Conservation (phyloP, 2,113 vertebrate genomes). For the Struthio camelus region DNA sequence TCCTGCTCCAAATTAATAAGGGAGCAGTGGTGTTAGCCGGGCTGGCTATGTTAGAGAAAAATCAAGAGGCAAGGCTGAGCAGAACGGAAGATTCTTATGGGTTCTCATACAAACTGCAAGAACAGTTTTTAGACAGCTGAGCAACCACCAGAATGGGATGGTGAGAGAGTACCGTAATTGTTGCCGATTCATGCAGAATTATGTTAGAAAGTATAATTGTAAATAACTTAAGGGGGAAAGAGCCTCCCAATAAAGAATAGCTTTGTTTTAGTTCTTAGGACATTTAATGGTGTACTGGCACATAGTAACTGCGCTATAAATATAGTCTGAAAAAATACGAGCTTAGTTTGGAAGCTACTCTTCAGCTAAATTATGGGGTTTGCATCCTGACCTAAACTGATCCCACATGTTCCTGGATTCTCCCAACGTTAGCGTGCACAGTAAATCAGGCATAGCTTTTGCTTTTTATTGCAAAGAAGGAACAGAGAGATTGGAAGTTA, state of each 20-base stretch:
- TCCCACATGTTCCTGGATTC: constrained; percentile 62
- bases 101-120: neutral
- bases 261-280: constrained; percentile 20
- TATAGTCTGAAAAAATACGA: constrained; percentile 52
- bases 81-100: neutral
- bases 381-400: constrained; percentile 66
- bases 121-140: neutral
- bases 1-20: neutral
- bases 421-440: constrained; percentile 10
- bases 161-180: neutral
- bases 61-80: neutral
- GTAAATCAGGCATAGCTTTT: constrained; percentile 50
- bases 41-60: neutral
- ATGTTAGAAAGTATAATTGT: neutral
- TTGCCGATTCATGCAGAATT: neutral
- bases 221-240: neutral
- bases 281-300: constrained; percentile 39
- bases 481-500: constrained; percentile 35
- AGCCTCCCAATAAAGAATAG: neutral
- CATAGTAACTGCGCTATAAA: constrained; percentile 50
- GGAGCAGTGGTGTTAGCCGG: neutral
- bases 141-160: neutral
- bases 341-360: constrained; percentile 62
- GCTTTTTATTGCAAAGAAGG: constrained; percentile 43
- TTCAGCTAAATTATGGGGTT: constrained; percentile 60